phyloP scores from a whole-genome alignment of 2,113 vertebrate genomes.

The Xyrauchen texanus region DNA sequence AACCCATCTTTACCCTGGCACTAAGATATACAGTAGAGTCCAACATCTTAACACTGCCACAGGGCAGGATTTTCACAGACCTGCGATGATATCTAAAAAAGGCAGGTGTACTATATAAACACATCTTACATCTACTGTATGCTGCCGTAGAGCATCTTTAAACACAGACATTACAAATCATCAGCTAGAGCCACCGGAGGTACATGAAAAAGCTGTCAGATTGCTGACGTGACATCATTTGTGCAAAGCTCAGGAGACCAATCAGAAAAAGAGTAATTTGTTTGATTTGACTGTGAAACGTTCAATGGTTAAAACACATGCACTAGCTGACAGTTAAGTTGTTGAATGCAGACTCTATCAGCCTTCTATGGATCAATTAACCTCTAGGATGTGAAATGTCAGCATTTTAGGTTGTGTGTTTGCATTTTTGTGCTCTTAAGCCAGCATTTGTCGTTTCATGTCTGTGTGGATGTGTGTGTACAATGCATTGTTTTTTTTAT shows the following conservation, averaged over 20 bases:
- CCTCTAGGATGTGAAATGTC: conserved; percentile 31
- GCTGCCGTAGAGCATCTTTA: background rate
- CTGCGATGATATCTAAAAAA: conserved; percentile 10
- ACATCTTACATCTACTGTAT: conserved; percentile 1
- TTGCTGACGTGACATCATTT: conserved; percentile 38
- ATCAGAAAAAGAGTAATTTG: conserved; percentile 46
- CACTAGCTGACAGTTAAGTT: conserved; percentile 43
- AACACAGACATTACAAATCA: background rate
- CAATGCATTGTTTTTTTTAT: background rate
- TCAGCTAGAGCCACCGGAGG: background rate
- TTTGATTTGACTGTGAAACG: conserved; percentile 1
- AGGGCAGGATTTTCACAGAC: conserved; percentile 11
- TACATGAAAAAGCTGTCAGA: conserved; percentile 50
- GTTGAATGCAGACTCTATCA: conserved; percentile 38
- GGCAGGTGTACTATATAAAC: background rate
- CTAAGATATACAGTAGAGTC: background rate
- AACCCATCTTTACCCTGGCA: background rate
- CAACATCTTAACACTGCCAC: conserved; percentile 4
- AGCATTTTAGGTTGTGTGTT: conserved; percentile 9
- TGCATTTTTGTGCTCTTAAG: background rate
- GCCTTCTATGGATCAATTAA: conserved; percentile 38
- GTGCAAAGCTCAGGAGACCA: conserved; percentile 44
- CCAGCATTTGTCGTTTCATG: background rate
- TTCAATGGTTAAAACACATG: background rate
- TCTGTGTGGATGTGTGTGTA: background rate